Evolutionary conservation across 2,888 invertebrate genomes (phyloP).

Genomic region (Bellardia pandia): DNA sequence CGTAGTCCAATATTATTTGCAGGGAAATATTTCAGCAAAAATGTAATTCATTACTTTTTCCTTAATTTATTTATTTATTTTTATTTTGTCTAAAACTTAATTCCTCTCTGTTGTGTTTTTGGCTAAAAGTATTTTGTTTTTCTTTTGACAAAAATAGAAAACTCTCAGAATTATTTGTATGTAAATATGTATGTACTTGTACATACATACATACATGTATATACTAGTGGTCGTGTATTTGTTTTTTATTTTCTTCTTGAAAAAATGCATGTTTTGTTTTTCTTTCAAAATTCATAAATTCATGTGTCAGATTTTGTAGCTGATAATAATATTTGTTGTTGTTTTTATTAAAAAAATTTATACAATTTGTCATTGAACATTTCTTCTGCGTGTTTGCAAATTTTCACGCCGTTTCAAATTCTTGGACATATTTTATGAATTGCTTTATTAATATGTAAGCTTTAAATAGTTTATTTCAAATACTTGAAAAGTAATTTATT

Average conservation of each 20-base stretch:
- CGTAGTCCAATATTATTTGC: too few species aligned
- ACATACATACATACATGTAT: too few species aligned
- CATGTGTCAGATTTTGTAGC: slow-evolving; percentile 17
- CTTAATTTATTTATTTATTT: slow-evolving; percentile 18
- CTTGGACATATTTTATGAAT: slow-evolving; percentile 19
- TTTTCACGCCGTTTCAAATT: slow-evolving; percentile 35
- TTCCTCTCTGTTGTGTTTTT: not conserved
- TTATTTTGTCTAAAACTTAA: slow-evolving; percentile 12
- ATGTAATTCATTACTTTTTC: slow-evolving; percentile 13
- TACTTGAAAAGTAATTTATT: too few species aligned
- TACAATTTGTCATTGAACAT: slow-evolving; percentile 19
- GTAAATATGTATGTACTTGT: not conserved
- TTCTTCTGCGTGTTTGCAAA: slow-evolving; percentile 20
- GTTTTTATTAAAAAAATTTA: slow-evolving; percentile 7
- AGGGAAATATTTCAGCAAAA: not conserved
- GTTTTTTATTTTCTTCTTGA: not conserved
- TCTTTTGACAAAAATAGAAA: not conserved
- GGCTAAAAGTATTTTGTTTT: not conserved
- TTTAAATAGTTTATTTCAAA: not conserved
- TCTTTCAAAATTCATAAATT: slow-evolving; percentile 12
- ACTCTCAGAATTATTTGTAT: not conserved
- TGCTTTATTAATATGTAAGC: slow-evolving; percentile 1
- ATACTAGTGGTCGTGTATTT: not conserved
- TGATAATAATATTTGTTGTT: slow-evolving; percentile 36
- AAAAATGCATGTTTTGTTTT: slow-evolving; percentile 19